Conservation (phyloP, 2,113 vertebrate genomes). For the Leucosticte australis region DNA sequence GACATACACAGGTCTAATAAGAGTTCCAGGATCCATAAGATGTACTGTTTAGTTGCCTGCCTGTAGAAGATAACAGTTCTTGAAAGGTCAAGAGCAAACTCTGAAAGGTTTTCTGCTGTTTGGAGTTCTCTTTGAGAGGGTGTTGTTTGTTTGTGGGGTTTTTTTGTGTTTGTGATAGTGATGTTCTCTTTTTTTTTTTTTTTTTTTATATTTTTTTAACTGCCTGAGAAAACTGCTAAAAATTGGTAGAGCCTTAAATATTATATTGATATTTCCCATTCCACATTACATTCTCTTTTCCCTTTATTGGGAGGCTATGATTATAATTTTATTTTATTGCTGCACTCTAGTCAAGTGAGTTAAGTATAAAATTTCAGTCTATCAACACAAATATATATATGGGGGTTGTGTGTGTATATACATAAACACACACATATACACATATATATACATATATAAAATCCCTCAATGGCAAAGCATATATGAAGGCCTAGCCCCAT, state of each 20-base stretch:
- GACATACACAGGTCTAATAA: not conserved
- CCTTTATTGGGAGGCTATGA: not conserved
- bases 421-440: not conserved
- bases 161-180: not conserved
- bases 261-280: not conserved
- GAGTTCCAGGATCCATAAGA: not conserved
- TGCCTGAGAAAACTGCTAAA: not conserved
- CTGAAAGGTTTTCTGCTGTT: not conserved
- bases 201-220: not conserved
- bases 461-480: not conserved
- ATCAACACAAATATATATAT: not conserved
- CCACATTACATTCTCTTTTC: not conserved
- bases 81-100: not conserved
- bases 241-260: not conserved
- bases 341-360: not conserved
- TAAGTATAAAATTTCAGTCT: not conserved
- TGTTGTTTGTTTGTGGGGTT: not conserved
- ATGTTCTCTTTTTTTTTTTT: not conserved
- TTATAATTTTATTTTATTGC: not conserved
- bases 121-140: not conserved
- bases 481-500: not conserved
- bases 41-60: not conserved
- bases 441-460: not conserved
- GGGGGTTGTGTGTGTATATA: no score
- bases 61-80: not conserved